Percentiles rank a stretch among this genome's conserved stretches.
Evolutionary conservation across 1,140 invertebrate species (phyloP).

Genomic region (Conus ventricosus): DNA sequence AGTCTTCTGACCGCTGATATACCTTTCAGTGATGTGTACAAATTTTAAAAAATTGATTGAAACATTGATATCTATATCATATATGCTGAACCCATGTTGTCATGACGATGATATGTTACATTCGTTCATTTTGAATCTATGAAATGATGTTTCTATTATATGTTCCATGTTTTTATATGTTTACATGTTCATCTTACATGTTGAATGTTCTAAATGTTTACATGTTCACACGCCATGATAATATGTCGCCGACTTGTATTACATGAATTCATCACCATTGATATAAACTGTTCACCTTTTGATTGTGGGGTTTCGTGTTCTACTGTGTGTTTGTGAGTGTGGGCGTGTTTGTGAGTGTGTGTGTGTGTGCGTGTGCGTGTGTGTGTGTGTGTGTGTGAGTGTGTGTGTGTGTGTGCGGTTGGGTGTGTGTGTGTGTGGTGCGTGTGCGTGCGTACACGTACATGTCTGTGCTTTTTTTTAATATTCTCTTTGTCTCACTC

Average conservation of each 20-base stretch:
- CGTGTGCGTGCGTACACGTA: too few relatives aligned
- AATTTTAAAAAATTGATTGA: too few relatives aligned
- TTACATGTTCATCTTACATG: slow-evolving; percentile 16
- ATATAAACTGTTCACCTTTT: not conserved
- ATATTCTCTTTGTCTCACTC: too few relatives aligned
- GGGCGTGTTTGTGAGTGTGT: too few relatives aligned
- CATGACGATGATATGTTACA: slow-evolving; percentile 2
- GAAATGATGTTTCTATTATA: not conserved
- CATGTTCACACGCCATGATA: not conserved
- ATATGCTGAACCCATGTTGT: slow-evolving; percentile 1
- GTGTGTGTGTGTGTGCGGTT: not conserved
- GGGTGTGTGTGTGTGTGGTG: too few relatives aligned
- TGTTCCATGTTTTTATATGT: not conserved
- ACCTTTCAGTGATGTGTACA: too few relatives aligned
- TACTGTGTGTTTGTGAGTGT: too few relatives aligned
- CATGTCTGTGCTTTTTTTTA: too few relatives aligned
- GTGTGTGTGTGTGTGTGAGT: not conserved
- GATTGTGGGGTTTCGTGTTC: not conserved
- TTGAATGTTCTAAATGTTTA: not conserved
- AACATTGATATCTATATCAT: not conserved
- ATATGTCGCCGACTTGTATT: slow-evolving; percentile 18
- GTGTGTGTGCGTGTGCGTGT: not conserved
- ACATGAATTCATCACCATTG: slow-evolving; percentile 17
- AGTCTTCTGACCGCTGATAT: too few relatives aligned
- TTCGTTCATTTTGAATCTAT: not conserved